A percentile compares a stretch with the other conserved stretches of the same genome.
phyloP scores from a whole-genome alignment of 2,888 invertebrate species.

The Watsonalla cultraria region DNA sequence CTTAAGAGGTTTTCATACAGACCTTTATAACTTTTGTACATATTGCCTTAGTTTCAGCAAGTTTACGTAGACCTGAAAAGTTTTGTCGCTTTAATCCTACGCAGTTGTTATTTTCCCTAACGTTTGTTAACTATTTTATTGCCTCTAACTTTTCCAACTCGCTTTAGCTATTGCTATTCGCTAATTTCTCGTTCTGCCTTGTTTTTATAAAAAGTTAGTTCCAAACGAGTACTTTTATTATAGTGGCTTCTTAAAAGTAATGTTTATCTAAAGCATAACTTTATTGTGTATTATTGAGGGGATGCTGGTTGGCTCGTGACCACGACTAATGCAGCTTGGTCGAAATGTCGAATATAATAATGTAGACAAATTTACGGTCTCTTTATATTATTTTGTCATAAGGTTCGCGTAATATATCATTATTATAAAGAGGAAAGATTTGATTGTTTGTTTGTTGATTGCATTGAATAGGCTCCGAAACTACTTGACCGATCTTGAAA shows the following conservation, averaged over 20 bases:
- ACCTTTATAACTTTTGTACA: slow-evolving; percentile 28
- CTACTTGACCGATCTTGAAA: too few relatives aligned
- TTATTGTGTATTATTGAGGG: too few relatives aligned
- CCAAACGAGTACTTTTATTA: neutral
- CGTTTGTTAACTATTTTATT: slow-evolving; percentile 4
- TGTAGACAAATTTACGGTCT: too few relatives aligned
- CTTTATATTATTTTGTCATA: too few relatives aligned
- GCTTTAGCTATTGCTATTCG: neutral
- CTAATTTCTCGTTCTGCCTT: neutral
- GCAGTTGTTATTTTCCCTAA: slow-evolving; percentile 3
- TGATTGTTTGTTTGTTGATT: too few relatives aligned
- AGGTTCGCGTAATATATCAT: too few relatives aligned
- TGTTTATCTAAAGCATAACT: too few relatives aligned
- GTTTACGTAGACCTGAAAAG: slow-evolving; percentile 31
- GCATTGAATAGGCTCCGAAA: too few relatives aligned
- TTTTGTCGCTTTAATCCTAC: slow-evolving; percentile 13
- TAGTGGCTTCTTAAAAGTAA: neutral
- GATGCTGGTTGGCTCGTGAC: too few relatives aligned
- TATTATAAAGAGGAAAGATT: too few relatives aligned
- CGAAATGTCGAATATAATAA: too few relatives aligned
- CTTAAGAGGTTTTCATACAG: slow-evolving; percentile 18
- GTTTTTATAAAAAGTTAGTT: neutral
- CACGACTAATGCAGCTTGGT: too few relatives aligned
- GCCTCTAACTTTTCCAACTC: neutral
- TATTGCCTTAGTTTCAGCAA: slow-evolving; percentile 25